phyloP scores from a whole-genome alignment of 2,113 vertebrate species.

The Scophthalmus maximus region DNA sequence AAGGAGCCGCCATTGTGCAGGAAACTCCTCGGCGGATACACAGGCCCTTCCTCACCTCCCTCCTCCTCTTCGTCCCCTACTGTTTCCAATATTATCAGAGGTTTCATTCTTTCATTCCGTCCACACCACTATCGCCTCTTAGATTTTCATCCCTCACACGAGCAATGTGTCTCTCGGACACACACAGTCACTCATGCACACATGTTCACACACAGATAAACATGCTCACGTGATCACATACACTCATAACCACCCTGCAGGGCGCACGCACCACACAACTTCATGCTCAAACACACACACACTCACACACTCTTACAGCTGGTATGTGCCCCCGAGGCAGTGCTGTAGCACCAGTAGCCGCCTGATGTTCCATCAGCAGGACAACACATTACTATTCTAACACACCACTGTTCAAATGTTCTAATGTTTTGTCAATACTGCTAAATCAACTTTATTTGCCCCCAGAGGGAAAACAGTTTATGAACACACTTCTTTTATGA shows the following conservation, averaged over 20 bases:
- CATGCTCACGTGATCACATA: slow-evolving; percentile 53
- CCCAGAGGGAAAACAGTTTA: slow-evolving; percentile 68
- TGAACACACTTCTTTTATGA: slow-evolving; percentile 58
- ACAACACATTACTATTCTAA: slow-evolving; percentile 65
- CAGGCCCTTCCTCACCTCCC: slow-evolving; percentile 18
- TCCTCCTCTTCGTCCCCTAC: slow-evolving; percentile 17
- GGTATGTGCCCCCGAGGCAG: slow-evolving; percentile 64
- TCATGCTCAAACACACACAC: slow-evolving; percentile 19
- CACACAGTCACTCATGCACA: slow-evolving; percentile 28
- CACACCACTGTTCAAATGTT: slow-evolving; percentile 61
- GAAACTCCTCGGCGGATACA: slow-evolving; percentile 27
- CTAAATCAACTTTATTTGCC: slow-evolving; percentile 77
- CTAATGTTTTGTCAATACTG: slow-evolving; percentile 74
- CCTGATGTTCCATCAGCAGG: slow-evolving; percentile 77
- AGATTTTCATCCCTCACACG: slow-evolving; percentile 46
- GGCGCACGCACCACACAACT: slow-evolving; percentile 7
- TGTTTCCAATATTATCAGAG: slow-evolving; percentile 58
- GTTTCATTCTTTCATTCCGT: slow-evolving; percentile 65
- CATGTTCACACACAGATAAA: slow-evolving; percentile 22
- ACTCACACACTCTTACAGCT: slow-evolving; percentile 22
- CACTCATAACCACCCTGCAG: slow-evolving; percentile 35
- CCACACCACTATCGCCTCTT: slow-evolving; percentile 49
- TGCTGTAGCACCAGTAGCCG: slow-evolving; percentile 51
- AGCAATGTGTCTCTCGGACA: slow-evolving; percentile 56
- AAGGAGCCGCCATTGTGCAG: slow-evolving; percentile 8